Conservation (phyloP, 2,113 vertebrate species). For the Chionomys nivalis region DNA sequence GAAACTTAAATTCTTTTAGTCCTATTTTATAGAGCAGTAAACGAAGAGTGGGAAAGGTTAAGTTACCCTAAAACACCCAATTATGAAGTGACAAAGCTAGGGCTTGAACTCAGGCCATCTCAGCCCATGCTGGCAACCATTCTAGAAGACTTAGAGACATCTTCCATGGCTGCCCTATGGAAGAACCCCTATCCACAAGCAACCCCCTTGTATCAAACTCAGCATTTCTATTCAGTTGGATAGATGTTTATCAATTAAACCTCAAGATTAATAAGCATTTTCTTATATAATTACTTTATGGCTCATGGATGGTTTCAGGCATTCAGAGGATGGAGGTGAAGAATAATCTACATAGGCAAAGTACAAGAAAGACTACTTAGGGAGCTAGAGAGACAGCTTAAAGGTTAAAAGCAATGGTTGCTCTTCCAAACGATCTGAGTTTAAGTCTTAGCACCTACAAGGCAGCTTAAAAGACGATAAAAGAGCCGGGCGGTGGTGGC, state of each 20-base stretch:
- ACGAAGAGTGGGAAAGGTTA: not conserved
- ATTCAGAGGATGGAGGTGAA: conserved; percentile 13
- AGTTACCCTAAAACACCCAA: not conserved
- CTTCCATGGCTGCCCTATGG: not conserved
- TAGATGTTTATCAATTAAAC: not conserved
- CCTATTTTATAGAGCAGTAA: not conserved
- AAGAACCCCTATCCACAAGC: not conserved
- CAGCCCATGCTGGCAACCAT: not conserved
- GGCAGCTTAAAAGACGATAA: not conserved
- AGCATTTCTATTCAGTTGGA: not conserved
- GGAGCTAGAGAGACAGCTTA: not conserved
- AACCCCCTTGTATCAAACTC: not conserved
- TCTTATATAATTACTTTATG: conserved; percentile 9
- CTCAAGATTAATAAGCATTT: not conserved
- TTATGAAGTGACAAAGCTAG: not conserved
- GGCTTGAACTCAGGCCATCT: not conserved
- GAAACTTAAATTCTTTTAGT: conserved; percentile 13
- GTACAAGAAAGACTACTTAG: not conserved
- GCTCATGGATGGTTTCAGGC: not conserved
- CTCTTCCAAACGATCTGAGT: not conserved
- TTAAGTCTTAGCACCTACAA: not conserved
- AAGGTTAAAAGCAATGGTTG: not conserved
- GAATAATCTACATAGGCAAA: conserved; percentile 23
- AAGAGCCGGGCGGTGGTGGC: no score
- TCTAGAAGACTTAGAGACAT: not conserved